Base-by-base conservation (phyloP, 2,888 invertebrate genomes). In the Phengaris arion region DNA sequence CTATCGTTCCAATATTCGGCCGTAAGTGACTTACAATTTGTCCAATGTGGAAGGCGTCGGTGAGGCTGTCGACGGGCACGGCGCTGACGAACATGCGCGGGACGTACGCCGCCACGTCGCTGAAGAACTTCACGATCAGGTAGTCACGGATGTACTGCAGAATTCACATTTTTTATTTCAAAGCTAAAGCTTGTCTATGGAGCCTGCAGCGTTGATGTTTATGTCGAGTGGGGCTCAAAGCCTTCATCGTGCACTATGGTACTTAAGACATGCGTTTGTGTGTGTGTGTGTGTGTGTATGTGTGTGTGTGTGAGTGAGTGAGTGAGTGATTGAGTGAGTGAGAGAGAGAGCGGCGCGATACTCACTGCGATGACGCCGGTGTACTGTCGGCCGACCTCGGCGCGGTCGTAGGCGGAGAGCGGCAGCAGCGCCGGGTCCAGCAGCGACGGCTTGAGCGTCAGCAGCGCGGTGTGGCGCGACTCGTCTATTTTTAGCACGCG, bases 371-470 rank as follows among this genome's bases (percentile, higher is more conserved):
- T 87, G 46, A 94, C 91, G 0, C 95, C 96, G 4, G 94, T 93
- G 83, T 95, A 95, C 0, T 88, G 84, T 46, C 90, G 86, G 57
- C 95, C 95, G 1, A 92, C 78, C 59, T 89, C 85, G 0, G 94
- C 95, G 9, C 95, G 86, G 0, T 93, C 84, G 72, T 94, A 89
- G 2, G 89, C 87, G 0, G 83, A 86, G 6, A 97, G 86, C 54
- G 95, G 86, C 15, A 93, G 91, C 2, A 94, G 83, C 0, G 94
- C 90, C 0, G 94, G 93, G 0, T 94, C 85, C 77, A 97, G 85
- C 10, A 97, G 93, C 3, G 95, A 94, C 4, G 94, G 94, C 81
- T 96, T 96, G 81, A 96, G 87, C 0, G 97, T 96, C 35, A 97
- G 90, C 74, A 94, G 85, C 1, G 96, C 86, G 5, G 90, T 89